Evolutionary conservation across 2,113 vertebrate species (phyloP), one percentile per base, ranked within the genome.

Genomic region (Clarias gariepinus): DNA sequence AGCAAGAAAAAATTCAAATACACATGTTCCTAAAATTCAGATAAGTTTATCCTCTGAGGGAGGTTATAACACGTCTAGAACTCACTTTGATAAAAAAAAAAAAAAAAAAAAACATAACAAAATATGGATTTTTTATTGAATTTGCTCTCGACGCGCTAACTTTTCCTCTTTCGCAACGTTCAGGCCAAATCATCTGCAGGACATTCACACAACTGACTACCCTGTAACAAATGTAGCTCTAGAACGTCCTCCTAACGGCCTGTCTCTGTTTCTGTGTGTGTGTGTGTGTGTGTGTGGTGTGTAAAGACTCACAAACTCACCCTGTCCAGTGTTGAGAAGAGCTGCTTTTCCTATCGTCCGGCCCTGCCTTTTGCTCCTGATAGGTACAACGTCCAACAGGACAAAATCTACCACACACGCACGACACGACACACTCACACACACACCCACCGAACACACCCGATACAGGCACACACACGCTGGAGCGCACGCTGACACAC

Each of bases 301-400:
- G 23, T 2, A 18, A 73, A 30, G 58, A 63, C 71, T 76, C 66
- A 61, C 66, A 80, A 58, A 87, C 64, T 41, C 58, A 89, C 88
- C 85, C 81, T 87, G 86, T 81, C 77, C 74, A 60, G 81, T 11
- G 55, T 33, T 64, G 41, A 69, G 87, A 84, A 86, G 57, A 88
- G 60, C 33, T 23, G 36, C 53, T 36, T 63, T 77, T 58, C 78
- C 16, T 86, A 47, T 63, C 21, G 23, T 30, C 52, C 61, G 47
- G 80, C 60, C 36, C 87, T 63, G 58, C 85, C 87, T 85, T 81
- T 64, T 78, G 63, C 47, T 87, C n/a, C 87, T 68, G 79, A 85
- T 58, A 88, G 85, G 63, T 77, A 88, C 85, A 79, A 85, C 71
- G 85, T 86, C 82, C 86, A 87, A 82, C 82, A 74, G 52, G 19